Evolutionary conservation across 2,888 invertebrate species (phyloP), one percentile per base, ranked within the genome.

Genomic region (Exephanes ischioxanthus): DNA sequence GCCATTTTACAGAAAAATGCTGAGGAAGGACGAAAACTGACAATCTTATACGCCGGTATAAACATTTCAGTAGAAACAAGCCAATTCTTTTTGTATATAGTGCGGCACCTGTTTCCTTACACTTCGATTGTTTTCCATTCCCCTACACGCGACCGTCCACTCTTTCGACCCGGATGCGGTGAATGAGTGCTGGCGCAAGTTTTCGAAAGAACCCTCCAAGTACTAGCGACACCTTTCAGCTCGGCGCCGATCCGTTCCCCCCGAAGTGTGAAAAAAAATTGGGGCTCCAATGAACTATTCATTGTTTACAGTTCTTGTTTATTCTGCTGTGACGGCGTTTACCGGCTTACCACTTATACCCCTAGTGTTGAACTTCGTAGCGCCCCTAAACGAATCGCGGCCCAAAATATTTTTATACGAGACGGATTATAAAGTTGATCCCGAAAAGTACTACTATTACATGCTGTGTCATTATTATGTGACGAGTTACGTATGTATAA

Each of bases 351-450:
- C 86, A 30, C 51, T 75, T n/a, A 63, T 67, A 9, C 89, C 89
- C 37, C 68, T 84, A 30, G 33, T 87, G 3, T 19, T 87, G 67
- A 88, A 90, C 58, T 33, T 79, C 5, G 6, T 89, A 9, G 11
- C 51, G n/a, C 87, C 89, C 0, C 14, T 82, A 11, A 89, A 90
- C 45, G 85, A 81, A 67, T 79, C 90, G 19, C 81, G 85, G 37
- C 67, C 73, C n/a, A 85, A 67, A 9, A 41, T 68, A 67, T 83
- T 77, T 26, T 67, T 89, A 16, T 78, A 77, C 58, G 75, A 87
- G 61, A 81, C 86, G 3, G 85, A 89, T 45, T 87, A 88, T 41
- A 86, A 82, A 26, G 72, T 89, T 6, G 88, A 90, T 55, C 77
- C 84, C 4, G 77, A 88, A 26, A 83, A 87, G 58, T 88, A 88